These are phyloP conservation scores for Ochropacha duplaris DNA, from an alignment of 2,888 invertebrate species.

Conservation along the genomic window DNA sequence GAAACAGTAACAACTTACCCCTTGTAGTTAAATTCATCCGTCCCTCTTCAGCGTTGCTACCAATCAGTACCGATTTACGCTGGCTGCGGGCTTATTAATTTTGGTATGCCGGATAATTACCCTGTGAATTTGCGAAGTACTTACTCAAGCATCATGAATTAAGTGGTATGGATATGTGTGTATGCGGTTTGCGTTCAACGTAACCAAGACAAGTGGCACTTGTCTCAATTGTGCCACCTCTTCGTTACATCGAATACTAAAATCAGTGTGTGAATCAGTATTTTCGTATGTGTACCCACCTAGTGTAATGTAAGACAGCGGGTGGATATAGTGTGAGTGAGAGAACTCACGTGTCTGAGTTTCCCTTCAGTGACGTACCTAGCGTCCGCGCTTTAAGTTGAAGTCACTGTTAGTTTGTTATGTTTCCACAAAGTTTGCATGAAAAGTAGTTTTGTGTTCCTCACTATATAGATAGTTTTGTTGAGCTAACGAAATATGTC, in stretches of 20 bases:
- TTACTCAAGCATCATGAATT: conserved; percentile 71
- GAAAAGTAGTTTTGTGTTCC: conserved; percentile 59
- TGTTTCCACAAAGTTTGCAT: conserved; percentile 66
- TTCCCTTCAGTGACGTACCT: conserved; percentile 60
- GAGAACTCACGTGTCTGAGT: conserved; percentile 41
- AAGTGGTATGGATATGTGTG: conserved; percentile 43
- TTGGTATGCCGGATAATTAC: conserved; percentile 76
- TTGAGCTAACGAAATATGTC: conserved; percentile 57
- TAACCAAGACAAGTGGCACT: conserved; percentile 59
- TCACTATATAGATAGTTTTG: conserved; percentile 43
- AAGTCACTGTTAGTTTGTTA: conserved; percentile 56
- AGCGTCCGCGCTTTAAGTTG: conserved; percentile 54
- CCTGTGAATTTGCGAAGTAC: conserved; percentile 77
- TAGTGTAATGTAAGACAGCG: conserved; percentile 24
- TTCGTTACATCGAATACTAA: conserved; percentile 71
- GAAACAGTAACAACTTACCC: conserved; percentile 52
- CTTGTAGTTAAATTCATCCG: conserved; percentile 82
- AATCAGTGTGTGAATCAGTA: conserved; percentile 37
- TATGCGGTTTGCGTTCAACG: conserved; percentile 52
- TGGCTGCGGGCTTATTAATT: conserved; percentile 73
- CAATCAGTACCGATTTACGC: conserved; percentile 73
- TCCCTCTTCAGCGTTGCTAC: conserved; percentile 68
- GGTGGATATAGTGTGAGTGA: conserved; percentile 33
- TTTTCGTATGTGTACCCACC: conserved; percentile 30
- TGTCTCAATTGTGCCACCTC: conserved; percentile 58